phyloP scores from a whole-genome alignment of 2,888 invertebrate genomes.

The Sinelater perroti region DNA sequence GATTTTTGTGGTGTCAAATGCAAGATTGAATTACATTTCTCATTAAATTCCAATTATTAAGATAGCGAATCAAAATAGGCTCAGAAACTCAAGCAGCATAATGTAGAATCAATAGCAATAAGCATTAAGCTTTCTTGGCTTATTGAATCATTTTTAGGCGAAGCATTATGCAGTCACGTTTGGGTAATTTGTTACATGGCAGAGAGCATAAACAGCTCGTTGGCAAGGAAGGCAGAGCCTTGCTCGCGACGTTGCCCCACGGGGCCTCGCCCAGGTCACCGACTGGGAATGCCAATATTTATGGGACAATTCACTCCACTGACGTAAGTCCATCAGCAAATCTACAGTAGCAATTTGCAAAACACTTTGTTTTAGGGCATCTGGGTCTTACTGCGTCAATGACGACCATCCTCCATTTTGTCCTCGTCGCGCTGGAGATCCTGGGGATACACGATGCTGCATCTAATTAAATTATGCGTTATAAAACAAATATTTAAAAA shows the following conservation, averaged over 20 bases:
- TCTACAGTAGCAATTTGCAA: background rate
- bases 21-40: too few species aligned
- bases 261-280: slow-evolving; percentile 66
- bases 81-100: too few species aligned
- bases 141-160: too few species aligned
- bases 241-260: slow-evolving; percentile 78
- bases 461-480: too few species aligned
- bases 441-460: slow-evolving; percentile 76
- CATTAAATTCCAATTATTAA: too few species aligned
- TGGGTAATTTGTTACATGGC: slow-evolving; percentile 84
- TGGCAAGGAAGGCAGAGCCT: slow-evolving; percentile 70
- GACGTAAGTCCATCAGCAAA: slow-evolving; percentile 62
- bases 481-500: too few species aligned
- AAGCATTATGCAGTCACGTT: slow-evolving; percentile 81
- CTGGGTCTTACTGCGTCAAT: slow-evolving; percentile 76
- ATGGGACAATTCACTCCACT: slow-evolving; percentile 79
- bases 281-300: slow-evolving; percentile 67
- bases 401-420: slow-evolving; percentile 76
- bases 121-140: too few species aligned
- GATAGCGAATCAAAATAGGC: too few species aligned
- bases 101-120: too few species aligned
- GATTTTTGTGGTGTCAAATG: too few species aligned
- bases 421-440: slow-evolving; percentile 63
- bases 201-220: slow-evolving; percentile 71
- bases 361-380: slow-evolving; percentile 67